Conservation (phyloP, 2,888 invertebrate species). For the Chrysomela aeneicollis region DNA sequence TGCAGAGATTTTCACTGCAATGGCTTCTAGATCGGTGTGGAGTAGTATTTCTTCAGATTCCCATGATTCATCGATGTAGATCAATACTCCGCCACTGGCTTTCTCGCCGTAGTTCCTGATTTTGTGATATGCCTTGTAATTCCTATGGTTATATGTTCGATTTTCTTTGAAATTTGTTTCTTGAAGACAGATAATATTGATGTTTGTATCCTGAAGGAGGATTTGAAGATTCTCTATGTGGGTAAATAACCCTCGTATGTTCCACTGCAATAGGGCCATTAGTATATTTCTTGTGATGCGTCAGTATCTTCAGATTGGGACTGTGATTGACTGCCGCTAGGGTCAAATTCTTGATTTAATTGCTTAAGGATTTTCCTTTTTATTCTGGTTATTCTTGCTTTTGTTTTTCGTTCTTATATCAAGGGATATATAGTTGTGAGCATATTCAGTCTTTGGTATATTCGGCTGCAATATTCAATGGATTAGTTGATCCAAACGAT, state of each 20-base stretch:
- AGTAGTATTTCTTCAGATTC: not conserved
- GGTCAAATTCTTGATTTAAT: not conserved
- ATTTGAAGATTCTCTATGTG: not conserved
- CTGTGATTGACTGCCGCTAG: not conserved
- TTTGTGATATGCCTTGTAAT: not conserved
- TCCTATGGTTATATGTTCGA: not conserved
- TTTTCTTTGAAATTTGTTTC: not conserved
- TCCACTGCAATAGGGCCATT: not conserved
- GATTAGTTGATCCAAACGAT: not conserved
- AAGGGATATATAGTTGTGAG: not conserved
- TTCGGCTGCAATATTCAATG: not conserved
- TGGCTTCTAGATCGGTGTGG: not conserved
- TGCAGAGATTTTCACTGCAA: not conserved
- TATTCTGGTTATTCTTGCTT: conserved; percentile 3
- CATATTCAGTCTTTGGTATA: conserved; percentile 4
- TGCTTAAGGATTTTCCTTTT: not conserved
- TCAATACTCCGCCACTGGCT: not conserved
- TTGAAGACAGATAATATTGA: not conserved
- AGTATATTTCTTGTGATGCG: not conserved
- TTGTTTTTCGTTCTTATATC: not conserved
- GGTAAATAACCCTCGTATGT: not conserved
- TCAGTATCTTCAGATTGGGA: not conserved
- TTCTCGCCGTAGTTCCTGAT: not conserved
- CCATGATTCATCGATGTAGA: not conserved
- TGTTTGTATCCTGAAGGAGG: not conserved